Conservation (phyloP, 2,113 vertebrate genomes). For the Chaetops frenatus region DNA sequence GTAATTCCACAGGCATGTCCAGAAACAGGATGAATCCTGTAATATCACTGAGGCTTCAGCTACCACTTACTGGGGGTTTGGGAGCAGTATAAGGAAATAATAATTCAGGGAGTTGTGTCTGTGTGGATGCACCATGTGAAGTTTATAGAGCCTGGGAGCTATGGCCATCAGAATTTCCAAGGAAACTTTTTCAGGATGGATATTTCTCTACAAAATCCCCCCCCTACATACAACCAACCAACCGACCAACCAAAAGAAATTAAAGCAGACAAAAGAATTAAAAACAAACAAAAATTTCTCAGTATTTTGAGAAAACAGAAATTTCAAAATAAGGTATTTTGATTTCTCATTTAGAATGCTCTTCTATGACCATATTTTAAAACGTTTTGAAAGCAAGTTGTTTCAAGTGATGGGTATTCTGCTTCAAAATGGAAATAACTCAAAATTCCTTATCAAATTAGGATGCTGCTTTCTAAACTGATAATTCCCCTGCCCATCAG, state of each 20-base stretch:
- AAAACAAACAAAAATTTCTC: too few species aligned
- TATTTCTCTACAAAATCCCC: background rate
- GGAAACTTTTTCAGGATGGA: background rate
- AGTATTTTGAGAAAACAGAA: background rate
- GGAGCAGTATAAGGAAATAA: background rate
- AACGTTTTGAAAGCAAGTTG: background rate
- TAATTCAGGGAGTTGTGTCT: background rate
- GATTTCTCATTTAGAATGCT: background rate
- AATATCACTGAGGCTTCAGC: background rate
- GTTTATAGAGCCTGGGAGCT: fast-evolving
- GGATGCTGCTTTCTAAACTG: background rate
- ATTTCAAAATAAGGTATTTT: background rate
- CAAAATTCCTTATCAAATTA: background rate
- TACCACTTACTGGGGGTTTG: background rate
- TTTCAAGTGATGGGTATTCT: background rate
- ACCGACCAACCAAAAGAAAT: background rate
- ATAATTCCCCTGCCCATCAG: background rate
- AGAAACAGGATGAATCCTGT: background rate
- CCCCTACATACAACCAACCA: background rate
- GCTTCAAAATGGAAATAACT: background rate
- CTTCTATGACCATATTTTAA: background rate
- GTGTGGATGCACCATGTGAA: background rate
- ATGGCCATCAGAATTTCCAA: background rate
- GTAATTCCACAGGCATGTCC: background rate
- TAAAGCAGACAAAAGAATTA: background rate